Conservation (phyloP, 2,797 vertebrate genomes). For the Manis pentadactyla region DNA sequence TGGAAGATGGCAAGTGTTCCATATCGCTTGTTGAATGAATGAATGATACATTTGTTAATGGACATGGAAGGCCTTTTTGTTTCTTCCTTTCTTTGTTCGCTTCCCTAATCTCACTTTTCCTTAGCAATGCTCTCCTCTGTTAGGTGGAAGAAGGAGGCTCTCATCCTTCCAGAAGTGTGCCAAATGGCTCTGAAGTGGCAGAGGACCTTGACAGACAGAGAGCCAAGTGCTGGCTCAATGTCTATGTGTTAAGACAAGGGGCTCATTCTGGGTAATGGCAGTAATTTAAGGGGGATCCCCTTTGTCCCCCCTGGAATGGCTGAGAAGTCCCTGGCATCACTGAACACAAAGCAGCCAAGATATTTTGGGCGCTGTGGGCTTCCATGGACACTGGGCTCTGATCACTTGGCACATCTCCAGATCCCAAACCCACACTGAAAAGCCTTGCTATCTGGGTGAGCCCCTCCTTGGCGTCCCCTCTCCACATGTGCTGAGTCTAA, state of each 20-base stretch:
- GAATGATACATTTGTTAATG: not conserved
- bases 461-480: not conserved
- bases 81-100: constrained; percentile 18
- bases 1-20: constrained; percentile 6
- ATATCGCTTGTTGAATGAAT: not conserved
- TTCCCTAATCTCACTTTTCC: constrained; percentile 29
- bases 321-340: not conserved
- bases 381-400: not conserved
- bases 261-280: not conserved
- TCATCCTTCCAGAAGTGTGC: not conserved
- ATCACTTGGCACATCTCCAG: not conserved
- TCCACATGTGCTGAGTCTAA: constrained; percentile 25
- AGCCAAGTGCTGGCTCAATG: not conserved
- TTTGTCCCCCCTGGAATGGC: not conserved
- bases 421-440: not conserved
- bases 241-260: not conserved
- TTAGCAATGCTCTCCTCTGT: not conserved
- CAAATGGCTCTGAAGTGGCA: not conserved
- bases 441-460: not conserved
- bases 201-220: not conserved
- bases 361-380: not conserved
- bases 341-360: not conserved
- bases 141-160: not conserved
- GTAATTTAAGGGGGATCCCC: not conserved
- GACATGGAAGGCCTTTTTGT: not conserved